Base-by-base conservation (phyloP, 2,888 invertebrate species). In the Chorisops tibialis region DNA sequence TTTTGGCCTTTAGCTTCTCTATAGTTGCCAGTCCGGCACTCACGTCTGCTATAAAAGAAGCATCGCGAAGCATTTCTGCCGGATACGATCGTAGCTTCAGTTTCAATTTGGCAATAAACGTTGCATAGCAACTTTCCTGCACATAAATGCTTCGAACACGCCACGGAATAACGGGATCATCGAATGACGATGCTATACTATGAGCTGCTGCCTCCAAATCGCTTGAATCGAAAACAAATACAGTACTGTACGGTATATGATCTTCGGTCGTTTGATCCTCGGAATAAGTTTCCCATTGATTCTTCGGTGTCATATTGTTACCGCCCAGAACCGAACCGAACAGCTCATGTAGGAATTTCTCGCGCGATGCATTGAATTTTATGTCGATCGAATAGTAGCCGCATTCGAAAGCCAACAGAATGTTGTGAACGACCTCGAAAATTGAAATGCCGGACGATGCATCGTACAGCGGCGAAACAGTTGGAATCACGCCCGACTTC, bases 171-270 rank as follows among this genome's bases (percentile, higher is more conserved):
- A 70, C 69, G 2, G 75, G 75, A 45, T 70, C 61, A 11, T 72
- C 70, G 45, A 75, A 52, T 0, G 77, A 74, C 39, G 64, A 65
- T 0, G 66, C 59, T 22, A 78, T 62, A 63, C 73, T 63, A 24
- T 74, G 69, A 2, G 70, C 58, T 1, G 76, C 74, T 6, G 72
- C 69, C 37, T 75, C 70, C 4, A 74, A 24, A 52, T 77, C 78
- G 2, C 73, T 71, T 2, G 70, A 70, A 4, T 70, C 70, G 60
- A 71, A 74, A 3, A 77, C 66, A 5, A 77, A 68, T 68, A 77
- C 68, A 19, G 71, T 43, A 35, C 51, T 43, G 22, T 61, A 61
- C 11, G 61, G 51, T 11, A 56, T 45, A 18, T 56, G 56, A 18
- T 43, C 30, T n/a, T 59, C 59, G 7, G 18, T n/a, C n/a, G 30